Evolutionary conservation across 2,888 invertebrate genomes (phyloP), one percentile per base, ranked within the genome.

Genomic region (Agrochola macilenta): DNA sequence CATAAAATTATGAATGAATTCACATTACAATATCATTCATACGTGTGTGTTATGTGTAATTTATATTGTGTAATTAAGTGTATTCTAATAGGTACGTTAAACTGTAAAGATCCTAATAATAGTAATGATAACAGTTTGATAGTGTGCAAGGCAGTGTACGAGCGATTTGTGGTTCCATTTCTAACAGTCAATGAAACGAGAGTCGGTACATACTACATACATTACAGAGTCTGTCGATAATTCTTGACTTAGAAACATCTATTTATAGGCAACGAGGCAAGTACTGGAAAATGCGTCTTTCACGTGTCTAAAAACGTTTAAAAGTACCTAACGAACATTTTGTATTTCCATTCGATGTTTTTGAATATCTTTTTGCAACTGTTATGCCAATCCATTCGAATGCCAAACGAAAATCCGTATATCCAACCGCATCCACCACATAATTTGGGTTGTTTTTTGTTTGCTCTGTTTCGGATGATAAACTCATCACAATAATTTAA

Each of bases 101-200:
- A 75, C 60, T 78, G 70, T 76, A 74, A 74, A 79, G 78, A 79
- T 82, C 39, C 58, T 78, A 84, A 79, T 81, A 77, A 81, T 83
- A 89, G 74, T 43, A 60, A 74, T 74, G 82, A 87, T 86, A 88
- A 86, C 79, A 52, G 17, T 57, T 63, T 76, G 77, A 86, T 84
- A 84, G 63, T 57, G 69, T 75, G 49, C 49, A 49, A n/a, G 17
- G 69, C 64, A 68, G n/a, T 87, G 79, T 81, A 83, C 85, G 79
- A 83, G 64, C 57, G n/a, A 82, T 76, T 66, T 72, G 63, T 68
- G 70, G 54, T 74, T 76, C 70, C 79, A 78, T 86, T 82, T 77
- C 79, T 69, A 69, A 61, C 68, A 74, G 79, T 76, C 76, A 79
- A 79, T 81, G 71, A 61, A 81, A 39, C 79, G 73, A 79, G 70